Evolutionary conservation across 2,797 vertebrate species (phyloP).

Genomic region (Onychomys leucogaster): DNA sequence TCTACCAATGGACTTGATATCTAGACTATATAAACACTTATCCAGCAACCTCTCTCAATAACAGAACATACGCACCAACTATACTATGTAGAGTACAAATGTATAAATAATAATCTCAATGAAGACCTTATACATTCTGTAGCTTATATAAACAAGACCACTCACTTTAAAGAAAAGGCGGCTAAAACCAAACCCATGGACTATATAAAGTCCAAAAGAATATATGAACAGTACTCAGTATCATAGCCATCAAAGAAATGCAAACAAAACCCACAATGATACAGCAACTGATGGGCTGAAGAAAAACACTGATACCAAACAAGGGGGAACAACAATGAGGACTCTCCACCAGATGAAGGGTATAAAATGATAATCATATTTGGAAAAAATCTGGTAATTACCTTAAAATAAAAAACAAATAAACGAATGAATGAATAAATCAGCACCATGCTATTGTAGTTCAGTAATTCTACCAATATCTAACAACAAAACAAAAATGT

Average conservation of each 20-base stretch:
- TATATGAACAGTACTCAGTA: neutral
- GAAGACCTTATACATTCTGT: neutral
- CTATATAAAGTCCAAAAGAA: neutral
- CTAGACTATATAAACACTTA: neutral
- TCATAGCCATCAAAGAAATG: neutral
- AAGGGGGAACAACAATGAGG: neutral
- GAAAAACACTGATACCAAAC: neutral
- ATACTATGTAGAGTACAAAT: neutral
- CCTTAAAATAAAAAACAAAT: neutral
- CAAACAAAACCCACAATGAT: neutral
- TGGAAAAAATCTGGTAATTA: neutral
- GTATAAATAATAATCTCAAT: neutral
- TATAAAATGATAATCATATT: neutral
- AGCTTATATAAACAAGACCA: neutral
- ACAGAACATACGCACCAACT: neutral
- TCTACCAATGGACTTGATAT: neutral
- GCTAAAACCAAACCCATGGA: neutral
- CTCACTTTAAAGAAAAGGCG: neutral
- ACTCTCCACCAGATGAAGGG: neutral
- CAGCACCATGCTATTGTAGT: neutral
- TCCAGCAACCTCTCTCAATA: neutral
- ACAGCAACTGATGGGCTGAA: neutral
- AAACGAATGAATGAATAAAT: neutral
- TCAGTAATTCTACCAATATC: neutral
- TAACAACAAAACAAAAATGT: neutral